Evolutionary conservation across 2,888 invertebrate genomes (phyloP).

Genomic region (Brassicogethes aeneus): DNA sequence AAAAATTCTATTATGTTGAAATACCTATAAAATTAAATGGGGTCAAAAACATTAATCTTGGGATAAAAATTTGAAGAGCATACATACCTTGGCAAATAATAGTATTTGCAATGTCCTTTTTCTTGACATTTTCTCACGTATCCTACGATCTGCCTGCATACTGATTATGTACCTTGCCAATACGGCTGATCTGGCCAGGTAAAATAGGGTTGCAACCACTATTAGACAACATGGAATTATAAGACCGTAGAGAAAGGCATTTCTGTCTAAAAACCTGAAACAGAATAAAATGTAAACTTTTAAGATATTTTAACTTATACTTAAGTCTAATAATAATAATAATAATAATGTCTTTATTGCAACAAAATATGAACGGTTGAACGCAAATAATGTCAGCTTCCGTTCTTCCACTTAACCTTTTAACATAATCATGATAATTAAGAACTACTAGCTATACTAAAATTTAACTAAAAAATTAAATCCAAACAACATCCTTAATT

Average conservation of each 20-base stretch:
- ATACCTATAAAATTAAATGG: no score
- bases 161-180: constrained; percentile 51
- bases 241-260: constrained; percentile 46
- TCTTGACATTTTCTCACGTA: constrained; percentile 51
- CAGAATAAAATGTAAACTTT: constrained; percentile 10
- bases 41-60: no score
- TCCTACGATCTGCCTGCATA: constrained; percentile 50
- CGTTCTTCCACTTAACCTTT: no score
- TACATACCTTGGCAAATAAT: constrained; percentile 49
- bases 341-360: no score
- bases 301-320: neutral
- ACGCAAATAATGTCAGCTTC: no score
- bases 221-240: constrained; percentile 36
- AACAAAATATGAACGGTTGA: no score
- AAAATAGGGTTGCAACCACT: constrained; percentile 24
- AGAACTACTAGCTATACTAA: no score
- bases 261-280: constrained; percentile 46
- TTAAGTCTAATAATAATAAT: no score
- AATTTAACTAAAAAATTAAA: no score
- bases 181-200: constrained; percentile 42
- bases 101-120: constrained; percentile 50
- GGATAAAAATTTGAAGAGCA: neutral
- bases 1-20: no score
- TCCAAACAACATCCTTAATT: no score
- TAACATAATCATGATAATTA: no score